phyloP scores from a whole-genome alignment of 2,888 invertebrate species.

The Choreutis nemorana region DNA sequence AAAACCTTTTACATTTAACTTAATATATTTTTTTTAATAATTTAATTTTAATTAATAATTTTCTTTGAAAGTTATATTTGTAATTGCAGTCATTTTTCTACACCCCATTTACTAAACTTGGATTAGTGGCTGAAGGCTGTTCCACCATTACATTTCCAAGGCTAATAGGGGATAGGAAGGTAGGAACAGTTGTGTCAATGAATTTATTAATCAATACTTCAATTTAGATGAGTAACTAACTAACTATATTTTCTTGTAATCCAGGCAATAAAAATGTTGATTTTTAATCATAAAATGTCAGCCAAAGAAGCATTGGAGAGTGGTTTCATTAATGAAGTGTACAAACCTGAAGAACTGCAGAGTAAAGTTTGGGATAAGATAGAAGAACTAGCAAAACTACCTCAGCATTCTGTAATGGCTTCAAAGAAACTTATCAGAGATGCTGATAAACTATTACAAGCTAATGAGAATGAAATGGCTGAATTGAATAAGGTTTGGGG shows the following conservation, averaged over 20 bases:
- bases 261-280: slow-evolving; percentile 67
- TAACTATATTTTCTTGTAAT: too few species aligned
- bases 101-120: slow-evolving; percentile 87
- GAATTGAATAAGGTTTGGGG: slow-evolving; percentile 70
- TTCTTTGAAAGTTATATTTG: too few species aligned
- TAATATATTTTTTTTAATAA: too few species aligned
- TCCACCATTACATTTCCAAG: slow-evolving; percentile 86
- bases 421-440: slow-evolving; percentile 76
- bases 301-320: slow-evolving; percentile 80
- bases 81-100: slow-evolving; percentile 80
- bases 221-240: too few species aligned
- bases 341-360: slow-evolving; percentile 70
- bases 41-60: too few species aligned
- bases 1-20: too few species aligned
- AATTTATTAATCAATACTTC: too few species aligned
- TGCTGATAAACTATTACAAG: slow-evolving; percentile 67
- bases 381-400: slow-evolving; percentile 59
- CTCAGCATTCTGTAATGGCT: slow-evolving; percentile 65
- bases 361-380: slow-evolving; percentile 67
- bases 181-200: slow-evolving; percentile 24
- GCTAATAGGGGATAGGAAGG: slow-evolving; percentile 84
- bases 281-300: slow-evolving; percentile 78
- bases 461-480: slow-evolving; percentile 74
- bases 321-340: slow-evolving; percentile 82
- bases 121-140: slow-evolving; percentile 89